These are phyloP conservation scores for Cynocephalus volans DNA, from an alignment of 2,113 vertebrate species.

Conservation along the genomic window DNA sequence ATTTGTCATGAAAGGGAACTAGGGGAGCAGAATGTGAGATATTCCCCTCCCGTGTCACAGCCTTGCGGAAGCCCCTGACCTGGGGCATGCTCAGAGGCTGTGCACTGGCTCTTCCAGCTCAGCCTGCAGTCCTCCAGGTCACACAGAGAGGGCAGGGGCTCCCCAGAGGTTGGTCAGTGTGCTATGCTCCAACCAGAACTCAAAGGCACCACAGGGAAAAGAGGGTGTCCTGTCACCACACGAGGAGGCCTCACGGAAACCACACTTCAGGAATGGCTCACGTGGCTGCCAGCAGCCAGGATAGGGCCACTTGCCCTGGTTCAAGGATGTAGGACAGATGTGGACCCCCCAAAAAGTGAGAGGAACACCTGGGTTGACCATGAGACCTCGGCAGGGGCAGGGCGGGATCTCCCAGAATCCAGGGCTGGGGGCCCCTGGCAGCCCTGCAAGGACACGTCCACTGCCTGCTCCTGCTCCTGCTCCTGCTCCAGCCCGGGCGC, in stretches of 20 bases:
- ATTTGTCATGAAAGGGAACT: too few species aligned
- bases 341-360: neutral
- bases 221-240: too few species aligned
- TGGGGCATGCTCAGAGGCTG: neutral
- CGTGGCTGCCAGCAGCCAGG: neutral
- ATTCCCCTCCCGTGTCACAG: too few species aligned
- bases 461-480: too few species aligned
- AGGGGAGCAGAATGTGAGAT: accelerated
- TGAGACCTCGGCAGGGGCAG: neutral
- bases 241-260: too few species aligned
- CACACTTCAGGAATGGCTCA: accelerated
- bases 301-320: neutral
- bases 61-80: neutral
- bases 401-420: neutral
- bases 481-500: too few species aligned
- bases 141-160: accelerated
- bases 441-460: too few species aligned
- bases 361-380: accelerated
- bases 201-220: neutral
- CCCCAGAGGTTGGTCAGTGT: too few species aligned
- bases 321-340: neutral
- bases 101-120: neutral
- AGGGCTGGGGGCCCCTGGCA: too few species aligned
- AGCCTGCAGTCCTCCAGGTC: neutral
- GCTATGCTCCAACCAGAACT: neutral